Percentiles rank a stretch among this genome's conserved stretches.
Evolutionary conservation across 1,140 invertebrate species (phyloP).

Genomic region (Neuroterus valhalla): DNA sequence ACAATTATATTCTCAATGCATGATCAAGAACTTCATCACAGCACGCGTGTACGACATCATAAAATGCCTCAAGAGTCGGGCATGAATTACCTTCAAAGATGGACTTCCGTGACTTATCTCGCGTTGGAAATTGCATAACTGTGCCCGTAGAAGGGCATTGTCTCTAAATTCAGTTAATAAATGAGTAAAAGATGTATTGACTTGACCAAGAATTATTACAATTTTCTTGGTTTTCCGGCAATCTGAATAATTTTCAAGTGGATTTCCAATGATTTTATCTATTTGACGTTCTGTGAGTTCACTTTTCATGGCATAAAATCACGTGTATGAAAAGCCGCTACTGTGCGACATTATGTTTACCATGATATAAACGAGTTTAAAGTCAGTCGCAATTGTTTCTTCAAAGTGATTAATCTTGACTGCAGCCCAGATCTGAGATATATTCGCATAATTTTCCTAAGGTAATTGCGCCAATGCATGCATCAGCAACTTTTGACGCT

Average conservation of each 20-base stretch:
- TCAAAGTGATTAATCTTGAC: background rate
- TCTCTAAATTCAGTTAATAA: too few relatives aligned
- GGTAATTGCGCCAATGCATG: too few relatives aligned
- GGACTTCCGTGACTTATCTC: too few relatives aligned
- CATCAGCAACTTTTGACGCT: background rate
- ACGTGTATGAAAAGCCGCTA: background rate
- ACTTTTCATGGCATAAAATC: background rate
- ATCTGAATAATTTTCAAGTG: background rate
- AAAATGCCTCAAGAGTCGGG: too few relatives aligned
- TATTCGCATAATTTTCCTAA: background rate
- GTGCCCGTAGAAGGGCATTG: too few relatives aligned
- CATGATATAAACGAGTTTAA: background rate
- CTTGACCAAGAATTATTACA: too few relatives aligned
- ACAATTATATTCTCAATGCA: too few relatives aligned
- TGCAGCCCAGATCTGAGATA: background rate
- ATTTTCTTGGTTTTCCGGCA: background rate
- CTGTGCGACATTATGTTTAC: background rate
- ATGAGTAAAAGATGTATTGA: too few relatives aligned
- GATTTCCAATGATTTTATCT: background rate
- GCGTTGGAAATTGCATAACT: too few relatives aligned
- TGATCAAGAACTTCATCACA: too few relatives aligned
- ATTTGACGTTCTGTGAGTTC: background rate
- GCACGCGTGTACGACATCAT: too few relatives aligned
- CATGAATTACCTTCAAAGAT: too few relatives aligned
- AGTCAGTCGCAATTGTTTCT: background rate